Evolutionary conservation across 2,113 vertebrate species (phyloP).

Genomic region (Pristiophorus japonicus): DNA sequence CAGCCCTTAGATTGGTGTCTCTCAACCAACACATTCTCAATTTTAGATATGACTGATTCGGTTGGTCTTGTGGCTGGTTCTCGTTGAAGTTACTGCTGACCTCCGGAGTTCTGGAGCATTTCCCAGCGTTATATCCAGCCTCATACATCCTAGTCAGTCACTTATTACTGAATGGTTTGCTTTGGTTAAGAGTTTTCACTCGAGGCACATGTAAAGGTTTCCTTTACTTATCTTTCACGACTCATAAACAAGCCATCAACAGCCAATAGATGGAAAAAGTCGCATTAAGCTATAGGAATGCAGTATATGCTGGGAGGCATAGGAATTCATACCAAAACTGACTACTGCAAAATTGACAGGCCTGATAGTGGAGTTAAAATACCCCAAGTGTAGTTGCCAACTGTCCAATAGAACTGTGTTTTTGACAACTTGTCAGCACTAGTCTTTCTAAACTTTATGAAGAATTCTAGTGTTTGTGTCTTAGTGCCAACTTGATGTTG

Average conservation of each 20-base stretch:
- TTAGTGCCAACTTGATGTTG: not conserved
- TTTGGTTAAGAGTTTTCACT: not conserved
- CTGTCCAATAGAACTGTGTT: not conserved
- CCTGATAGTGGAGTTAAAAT: not conserved
- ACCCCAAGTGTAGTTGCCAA: not conserved
- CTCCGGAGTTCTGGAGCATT: not conserved
- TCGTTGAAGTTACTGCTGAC: not conserved
- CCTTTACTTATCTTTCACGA: slow-evolving; percentile 13
- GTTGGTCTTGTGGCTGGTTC: not conserved
- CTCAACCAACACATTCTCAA: not conserved
- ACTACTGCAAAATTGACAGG: not conserved
- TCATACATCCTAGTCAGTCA: not conserved
- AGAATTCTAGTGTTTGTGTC: not conserved
- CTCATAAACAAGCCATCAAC: not conserved
- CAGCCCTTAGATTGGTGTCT: not conserved
- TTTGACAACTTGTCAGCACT: not conserved
- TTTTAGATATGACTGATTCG: not conserved
- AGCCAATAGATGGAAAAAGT: not conserved
- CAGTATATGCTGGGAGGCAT: not conserved
- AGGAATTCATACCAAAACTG: not conserved
- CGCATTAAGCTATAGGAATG: not conserved
- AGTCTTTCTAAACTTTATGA: not conserved
- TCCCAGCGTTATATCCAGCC: not conserved
- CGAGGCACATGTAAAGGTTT: not conserved
- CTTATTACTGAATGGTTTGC: not conserved